phyloP scores from a whole-genome alignment of 2,888 invertebrate genomes.

The Acronicta aceris region DNA sequence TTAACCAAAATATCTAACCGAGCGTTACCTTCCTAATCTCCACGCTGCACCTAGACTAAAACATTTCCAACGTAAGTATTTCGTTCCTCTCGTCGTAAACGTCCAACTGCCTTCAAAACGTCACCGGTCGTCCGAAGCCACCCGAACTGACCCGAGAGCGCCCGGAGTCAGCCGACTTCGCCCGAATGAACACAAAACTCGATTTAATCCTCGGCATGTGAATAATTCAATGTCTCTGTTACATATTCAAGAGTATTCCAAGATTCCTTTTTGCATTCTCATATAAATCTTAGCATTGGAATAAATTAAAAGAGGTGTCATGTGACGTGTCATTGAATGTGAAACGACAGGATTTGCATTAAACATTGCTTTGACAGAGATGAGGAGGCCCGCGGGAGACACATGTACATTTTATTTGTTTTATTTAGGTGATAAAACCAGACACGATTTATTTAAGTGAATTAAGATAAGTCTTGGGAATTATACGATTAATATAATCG shows the following conservation, averaged over 20 bases:
- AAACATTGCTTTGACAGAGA: slow-evolving; percentile 18
- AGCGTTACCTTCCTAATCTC: background rate
- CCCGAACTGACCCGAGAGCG: slow-evolving; percentile 9
- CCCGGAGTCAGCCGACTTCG: slow-evolving; percentile 20
- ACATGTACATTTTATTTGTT: slow-evolving; percentile 11
- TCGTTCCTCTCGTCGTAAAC: slow-evolving; percentile 4
- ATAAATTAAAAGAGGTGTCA: slow-evolving; percentile 48
- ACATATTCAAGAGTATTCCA: slow-evolving; percentile 45
- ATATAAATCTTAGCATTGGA: slow-evolving; percentile 46
- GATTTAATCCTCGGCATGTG: slow-evolving; percentile 42
- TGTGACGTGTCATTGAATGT: slow-evolving; percentile 23
- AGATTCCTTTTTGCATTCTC: slow-evolving; percentile 46
- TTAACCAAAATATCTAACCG: background rate
- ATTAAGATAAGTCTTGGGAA: background rate
- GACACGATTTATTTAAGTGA: background rate
- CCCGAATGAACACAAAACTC: slow-evolving; percentile 23
- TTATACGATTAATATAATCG: no score
- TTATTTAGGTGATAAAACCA: slow-evolving; percentile 18
- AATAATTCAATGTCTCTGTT: slow-evolving; percentile 46
- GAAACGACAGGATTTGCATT: slow-evolving; percentile 26
- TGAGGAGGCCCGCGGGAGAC: background rate
- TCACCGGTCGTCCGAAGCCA: slow-evolving; percentile 4
- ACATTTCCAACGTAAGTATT: slow-evolving; percentile 10
- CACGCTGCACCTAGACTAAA: background rate
- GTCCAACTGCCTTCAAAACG: slow-evolving; percentile 4